A percentile compares a stretch with the other conserved stretches of the same genome.
Evolutionary conservation across 1,140 invertebrate genomes (phyloP).

Genomic region (Bombyx mandarina): DNA sequence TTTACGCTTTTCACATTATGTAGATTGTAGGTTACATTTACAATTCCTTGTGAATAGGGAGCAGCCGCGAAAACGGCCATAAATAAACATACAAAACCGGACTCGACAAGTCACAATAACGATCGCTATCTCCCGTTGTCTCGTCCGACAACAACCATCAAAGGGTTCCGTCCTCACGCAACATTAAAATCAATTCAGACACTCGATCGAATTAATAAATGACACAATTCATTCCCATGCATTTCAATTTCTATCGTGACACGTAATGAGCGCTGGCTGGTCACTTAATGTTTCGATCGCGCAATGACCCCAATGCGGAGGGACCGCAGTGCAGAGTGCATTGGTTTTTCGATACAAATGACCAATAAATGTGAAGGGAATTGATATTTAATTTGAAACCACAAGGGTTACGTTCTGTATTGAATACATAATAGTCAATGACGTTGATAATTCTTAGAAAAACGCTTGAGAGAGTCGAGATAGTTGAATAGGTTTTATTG

Average conservation of each 20-base stretch:
- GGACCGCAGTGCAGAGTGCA: slow-evolving; percentile 20
- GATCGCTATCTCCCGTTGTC: slow-evolving; percentile 3
- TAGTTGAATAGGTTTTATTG: no score
- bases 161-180: slow-evolving; percentile 1
- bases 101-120: neutral
- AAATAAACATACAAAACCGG: no score
- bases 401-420: slow-evolving; percentile 3
- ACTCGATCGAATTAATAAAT: slow-evolving; percentile 4
- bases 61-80: no score
- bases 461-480: no score
- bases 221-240: slow-evolving; percentile 6
- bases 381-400: slow-evolving; percentile 2
- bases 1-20: no score
- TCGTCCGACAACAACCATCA: slow-evolving; percentile 9
- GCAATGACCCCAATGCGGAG: slow-evolving; percentile 44
- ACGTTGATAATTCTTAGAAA: no score
- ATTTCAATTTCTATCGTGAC: slow-evolving; percentile 12
- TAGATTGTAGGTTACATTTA: no score
- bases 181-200: slow-evolving; percentile 3
- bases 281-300: slow-evolving; percentile 52
- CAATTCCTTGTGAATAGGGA: no score
- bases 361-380: slow-evolving; percentile 22
- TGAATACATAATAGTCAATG: no score
- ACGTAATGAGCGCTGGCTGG: slow-evolving; percentile 36
- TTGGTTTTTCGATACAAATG: slow-evolving; percentile 43